phyloP scores from a whole-genome alignment of 2,113 vertebrate species.

The Mesoclemmys tuberculata region DNA sequence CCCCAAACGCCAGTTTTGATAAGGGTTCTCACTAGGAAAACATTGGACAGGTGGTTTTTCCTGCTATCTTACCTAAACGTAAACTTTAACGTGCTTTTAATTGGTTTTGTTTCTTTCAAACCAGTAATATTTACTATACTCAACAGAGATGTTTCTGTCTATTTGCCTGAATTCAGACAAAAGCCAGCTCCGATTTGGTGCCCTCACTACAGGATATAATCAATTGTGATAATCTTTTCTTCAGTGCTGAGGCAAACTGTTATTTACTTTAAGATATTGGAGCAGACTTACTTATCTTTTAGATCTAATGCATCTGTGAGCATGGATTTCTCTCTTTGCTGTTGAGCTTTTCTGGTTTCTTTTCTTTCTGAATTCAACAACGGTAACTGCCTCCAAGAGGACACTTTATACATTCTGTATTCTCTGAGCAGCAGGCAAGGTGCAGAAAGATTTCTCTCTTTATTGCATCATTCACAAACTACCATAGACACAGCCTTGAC shows the following conservation, averaged over 20 bases:
- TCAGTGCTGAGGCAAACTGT: background rate
- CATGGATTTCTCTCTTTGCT: background rate
- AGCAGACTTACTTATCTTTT: background rate
- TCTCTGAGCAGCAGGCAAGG: background rate
- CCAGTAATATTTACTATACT: background rate
- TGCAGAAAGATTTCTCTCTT: background rate
- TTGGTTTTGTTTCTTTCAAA: accelerated
- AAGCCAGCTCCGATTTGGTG: background rate
- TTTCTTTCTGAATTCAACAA: background rate
- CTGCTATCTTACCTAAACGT: slow-evolving; percentile 1
- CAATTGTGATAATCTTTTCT: background rate
- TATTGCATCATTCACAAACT: background rate
- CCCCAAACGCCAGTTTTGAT: background rate
- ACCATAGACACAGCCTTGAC: background rate
- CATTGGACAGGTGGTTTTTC: background rate
- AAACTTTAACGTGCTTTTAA: accelerated
- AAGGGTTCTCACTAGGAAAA: slow-evolving; percentile 5
- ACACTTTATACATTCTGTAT: background rate
- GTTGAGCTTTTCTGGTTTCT: background rate
- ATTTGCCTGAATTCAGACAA: background rate
- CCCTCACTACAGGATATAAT: background rate
- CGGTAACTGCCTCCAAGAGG: background rate
- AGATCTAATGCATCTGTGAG: background rate
- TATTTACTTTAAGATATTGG: background rate
- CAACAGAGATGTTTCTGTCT: slow-evolving; percentile 3